Percentiles rank a stretch among this genome's conserved stretches.
Evolutionary conservation across 2,797 vertebrate genomes (phyloP).

Genomic region (Sebastes iracundus): DNA sequence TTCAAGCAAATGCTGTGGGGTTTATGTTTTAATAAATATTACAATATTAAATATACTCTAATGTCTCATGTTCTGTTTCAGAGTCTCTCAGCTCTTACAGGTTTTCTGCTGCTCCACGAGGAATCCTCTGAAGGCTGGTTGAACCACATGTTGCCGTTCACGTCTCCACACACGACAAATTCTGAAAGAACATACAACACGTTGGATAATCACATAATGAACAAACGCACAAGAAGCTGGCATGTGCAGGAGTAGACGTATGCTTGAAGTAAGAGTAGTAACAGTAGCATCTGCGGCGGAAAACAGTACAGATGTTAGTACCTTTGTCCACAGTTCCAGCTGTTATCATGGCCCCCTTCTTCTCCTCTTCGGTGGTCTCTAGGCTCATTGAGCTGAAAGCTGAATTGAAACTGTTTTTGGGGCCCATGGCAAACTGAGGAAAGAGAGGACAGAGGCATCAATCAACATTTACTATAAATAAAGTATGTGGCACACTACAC

Average conservation of each 20-base stretch:
- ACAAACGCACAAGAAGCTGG: neutral
- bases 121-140: slow-evolving; percentile 38
- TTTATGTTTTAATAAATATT: neutral
- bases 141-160: slow-evolving; percentile 82
- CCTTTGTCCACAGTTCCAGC: slow-evolving; percentile 67
- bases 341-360: slow-evolving; percentile 37
- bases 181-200: slow-evolving; percentile 57
- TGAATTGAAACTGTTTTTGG: fast-evolving
- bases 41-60: neutral
- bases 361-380: fast-evolving
- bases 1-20: neutral
- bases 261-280: neutral
- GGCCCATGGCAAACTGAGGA: slow-evolving; percentile 59
- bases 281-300: neutral
- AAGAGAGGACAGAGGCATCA: neutral
- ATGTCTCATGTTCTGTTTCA: neutral
- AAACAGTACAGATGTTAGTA: neutral
- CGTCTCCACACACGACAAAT: slow-evolving; percentile 79
- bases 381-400: neutral
- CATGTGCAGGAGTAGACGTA: neutral
- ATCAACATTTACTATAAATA: neutral
- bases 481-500: neutral
- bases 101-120: slow-evolving; percentile 68
- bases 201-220: neutral
- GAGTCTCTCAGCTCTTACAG: slow-evolving; percentile 63